Evolutionary conservation across 2,113 vertebrate species (phyloP).

Genomic region (Semicossyphus pulcher): DNA sequence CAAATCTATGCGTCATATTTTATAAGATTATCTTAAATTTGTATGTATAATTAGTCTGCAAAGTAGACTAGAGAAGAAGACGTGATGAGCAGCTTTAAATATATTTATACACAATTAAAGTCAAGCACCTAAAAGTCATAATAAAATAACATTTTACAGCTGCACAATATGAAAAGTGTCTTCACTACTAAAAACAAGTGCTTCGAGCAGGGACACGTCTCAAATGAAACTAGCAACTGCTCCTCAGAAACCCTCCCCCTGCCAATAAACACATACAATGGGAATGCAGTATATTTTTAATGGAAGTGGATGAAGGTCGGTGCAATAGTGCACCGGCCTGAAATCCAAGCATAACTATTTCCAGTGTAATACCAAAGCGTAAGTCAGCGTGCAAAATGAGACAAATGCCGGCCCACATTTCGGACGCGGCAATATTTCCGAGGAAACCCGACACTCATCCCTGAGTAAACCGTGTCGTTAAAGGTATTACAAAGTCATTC

Average conservation of each 20-base stretch:
- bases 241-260: conserved; percentile 19
- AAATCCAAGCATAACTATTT: conserved; percentile 84
- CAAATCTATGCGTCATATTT: no score
- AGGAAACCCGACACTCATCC: conserved; percentile 83
- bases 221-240: conserved; percentile 28
- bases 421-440: conserved; percentile 78
- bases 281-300: conserved; percentile 42
- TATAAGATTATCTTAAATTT: no score
- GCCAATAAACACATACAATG: conserved; percentile 42
- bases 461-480: conserved; percentile 82
- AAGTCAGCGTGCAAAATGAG: conserved; percentile 83
- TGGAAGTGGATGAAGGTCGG: conserved; percentile 47
- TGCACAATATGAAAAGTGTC: conserved; percentile 13
- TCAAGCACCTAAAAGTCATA: no score
- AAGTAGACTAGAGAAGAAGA: no score
- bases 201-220: neutral
- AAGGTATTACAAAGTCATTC: conserved; percentile 82
- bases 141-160: no score
- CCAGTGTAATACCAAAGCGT: conserved; percentile 76
- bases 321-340: conserved; percentile 55
- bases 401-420: conserved; percentile 81
- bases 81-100: no score
- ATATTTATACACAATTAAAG: no score
- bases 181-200: neutral
- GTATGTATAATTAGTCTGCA: no score